Evolutionary conservation across 2,797 vertebrate genomes (phyloP).

Genomic region (Argya squamiceps): DNA sequence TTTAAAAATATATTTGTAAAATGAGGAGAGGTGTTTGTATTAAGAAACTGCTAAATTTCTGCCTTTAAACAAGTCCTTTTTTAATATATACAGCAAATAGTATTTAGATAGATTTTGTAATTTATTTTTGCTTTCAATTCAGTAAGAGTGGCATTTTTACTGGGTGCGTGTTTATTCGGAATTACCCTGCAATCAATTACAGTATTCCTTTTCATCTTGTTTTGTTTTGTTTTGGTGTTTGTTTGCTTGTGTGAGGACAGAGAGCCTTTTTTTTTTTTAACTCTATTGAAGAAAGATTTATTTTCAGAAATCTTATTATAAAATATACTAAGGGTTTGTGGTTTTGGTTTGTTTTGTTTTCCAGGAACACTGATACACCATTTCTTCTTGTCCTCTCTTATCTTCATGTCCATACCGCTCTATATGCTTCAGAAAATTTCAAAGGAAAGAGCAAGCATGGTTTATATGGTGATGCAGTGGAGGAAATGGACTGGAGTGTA

Average conservation of each 20-base stretch:
- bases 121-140: neutral
- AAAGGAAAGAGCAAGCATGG: slow-evolving; percentile 84
- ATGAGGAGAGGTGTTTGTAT: neutral
- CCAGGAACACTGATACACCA: slow-evolving; percentile 76
- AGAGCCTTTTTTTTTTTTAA: rapidly evolving
- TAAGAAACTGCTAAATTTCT: neutral
- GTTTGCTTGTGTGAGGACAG: neutral
- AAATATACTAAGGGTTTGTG: neutral
- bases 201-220: neutral
- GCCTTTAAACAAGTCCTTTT: neutral
- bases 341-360: neutral
- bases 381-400: slow-evolving; percentile 89
- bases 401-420: slow-evolving; percentile 89
- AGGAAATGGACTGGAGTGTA: slow-evolving; percentile 93
- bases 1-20: neutral
- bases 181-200: neutral
- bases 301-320: neutral
- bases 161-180: neutral
- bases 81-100: neutral
- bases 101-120: neutral
- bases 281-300: neutral
- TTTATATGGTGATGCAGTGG: slow-evolving; percentile 86
- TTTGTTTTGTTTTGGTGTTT: neutral
- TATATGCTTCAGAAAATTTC: slow-evolving; percentile 81
- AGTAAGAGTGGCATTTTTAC: neutral